Evolutionary conservation across 2,888 invertebrate species (phyloP), one percentile per base, ranked within the genome.

Genomic region (Caenorhabditis sp.): DNA sequence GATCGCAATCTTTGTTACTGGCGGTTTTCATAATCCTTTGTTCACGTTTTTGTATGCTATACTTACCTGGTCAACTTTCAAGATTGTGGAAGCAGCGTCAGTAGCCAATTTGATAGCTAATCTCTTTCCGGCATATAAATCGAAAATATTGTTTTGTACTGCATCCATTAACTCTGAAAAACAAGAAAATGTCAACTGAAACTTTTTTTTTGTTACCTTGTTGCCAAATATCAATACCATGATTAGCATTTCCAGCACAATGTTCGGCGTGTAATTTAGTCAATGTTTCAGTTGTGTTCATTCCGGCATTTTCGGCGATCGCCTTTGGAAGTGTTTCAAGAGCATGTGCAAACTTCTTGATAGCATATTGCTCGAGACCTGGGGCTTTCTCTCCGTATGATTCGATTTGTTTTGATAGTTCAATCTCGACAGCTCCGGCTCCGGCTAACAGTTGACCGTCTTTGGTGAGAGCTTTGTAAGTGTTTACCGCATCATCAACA

Each of bases 401-500:
- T 7, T 93, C 91, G 20, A 99, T 91, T 86, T 93, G 93, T 71
- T 93, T 92, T 0, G 97, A 95, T 68, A 99, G 89, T 90, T 96
- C 95, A 64, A 97, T 93, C 91, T 99, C 99, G 1, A 92, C 92
- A 1, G 97, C 97, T 57, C 97, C 97, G 63, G 94, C 99, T 60
- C 99, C 99, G 56, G 97, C 92, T 25, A 99, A 88, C 84, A 95
- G 92, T 67, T 78, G 78, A 43, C 70, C 80, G 83, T 91, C 94
- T 87, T 92, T 92, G 0, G 93, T 92, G 49, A 95, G 90, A 63
- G 93, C 93, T 89, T 99, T 99, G 90, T 95, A 99, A 38, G 95
- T 97, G 88, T 99, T 99, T 23, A 99, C 95, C 73, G 96, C 99
- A 90, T 99, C 99, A 89, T 99, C 96, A 84, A 99, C 92, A 27